These are phyloP conservation scores for Chaenocephalus aceratus DNA, from an alignment of 2,113 vertebrate genomes.

Conservation along the genomic window DNA sequence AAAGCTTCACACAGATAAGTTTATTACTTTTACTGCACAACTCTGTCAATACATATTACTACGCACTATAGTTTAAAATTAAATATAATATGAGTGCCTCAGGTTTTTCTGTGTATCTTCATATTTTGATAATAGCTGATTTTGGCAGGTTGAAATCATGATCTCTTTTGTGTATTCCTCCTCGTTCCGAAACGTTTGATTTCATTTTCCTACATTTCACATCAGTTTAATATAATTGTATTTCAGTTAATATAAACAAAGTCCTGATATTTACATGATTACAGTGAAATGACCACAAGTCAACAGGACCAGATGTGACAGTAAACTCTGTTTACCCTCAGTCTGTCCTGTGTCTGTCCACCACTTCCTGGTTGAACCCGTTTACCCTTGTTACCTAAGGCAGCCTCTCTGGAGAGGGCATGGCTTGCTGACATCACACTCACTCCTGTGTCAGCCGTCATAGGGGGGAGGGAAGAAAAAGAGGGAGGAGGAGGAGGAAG, in stretches of 20 bases:
- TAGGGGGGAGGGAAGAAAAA: slow-evolving; percentile 8
- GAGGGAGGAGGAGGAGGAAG: slow-evolving; percentile 47
- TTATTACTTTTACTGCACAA: background rate
- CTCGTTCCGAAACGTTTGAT: background rate
- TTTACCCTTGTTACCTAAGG: slow-evolving; percentile 78
- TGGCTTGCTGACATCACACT: slow-evolving; percentile 67
- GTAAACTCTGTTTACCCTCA: background rate
- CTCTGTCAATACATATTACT: background rate
- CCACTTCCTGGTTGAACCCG: slow-evolving; percentile 51
- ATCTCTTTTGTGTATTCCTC: background rate
- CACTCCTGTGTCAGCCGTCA: slow-evolving; percentile 57
- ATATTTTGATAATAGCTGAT: background rate
- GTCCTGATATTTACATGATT: background rate
- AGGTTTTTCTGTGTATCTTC: background rate
- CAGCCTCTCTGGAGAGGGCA: slow-evolving; percentile 62
- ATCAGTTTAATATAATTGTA: background rate
- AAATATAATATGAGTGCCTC: background rate
- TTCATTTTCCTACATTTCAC: background rate
- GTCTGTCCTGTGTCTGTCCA: background rate
- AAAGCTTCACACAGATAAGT: background rate
- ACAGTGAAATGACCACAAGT: background rate
- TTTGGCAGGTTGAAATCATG: background rate
- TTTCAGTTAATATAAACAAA: background rate
- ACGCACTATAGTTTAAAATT: background rate
- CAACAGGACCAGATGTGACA: background rate